Conservation (phyloP, 2,113 vertebrate genomes). For the Camarhynchus parvulus region DNA sequence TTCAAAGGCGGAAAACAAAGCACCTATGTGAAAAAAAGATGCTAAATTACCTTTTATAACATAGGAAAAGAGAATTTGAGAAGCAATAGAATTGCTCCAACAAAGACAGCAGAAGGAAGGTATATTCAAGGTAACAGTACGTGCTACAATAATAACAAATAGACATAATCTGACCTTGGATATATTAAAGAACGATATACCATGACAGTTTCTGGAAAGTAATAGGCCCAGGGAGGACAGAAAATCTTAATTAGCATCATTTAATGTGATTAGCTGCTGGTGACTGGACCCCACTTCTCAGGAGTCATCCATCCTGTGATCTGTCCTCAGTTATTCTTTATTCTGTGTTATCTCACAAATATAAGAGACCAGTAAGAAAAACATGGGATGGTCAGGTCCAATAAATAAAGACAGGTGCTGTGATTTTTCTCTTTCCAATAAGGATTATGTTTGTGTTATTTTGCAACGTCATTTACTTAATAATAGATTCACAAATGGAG, state of each 20-base stretch:
- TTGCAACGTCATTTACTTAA: neutral
- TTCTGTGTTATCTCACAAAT: neutral
- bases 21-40: neutral
- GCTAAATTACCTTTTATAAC: neutral
- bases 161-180: neutral
- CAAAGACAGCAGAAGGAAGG: neutral
- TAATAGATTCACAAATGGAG: neutral
- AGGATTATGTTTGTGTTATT: neutral
- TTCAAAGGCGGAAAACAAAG: neutral
- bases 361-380: neutral
- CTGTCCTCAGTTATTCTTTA: slow-evolving; percentile 24
- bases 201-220: neutral
- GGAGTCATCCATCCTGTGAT: neutral
- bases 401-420: neutral
- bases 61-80: neutral
- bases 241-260: neutral
- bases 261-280: neutral
- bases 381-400: neutral
- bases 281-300: neutral
- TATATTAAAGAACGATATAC: neutral
- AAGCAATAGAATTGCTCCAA: neutral
- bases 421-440: neutral
- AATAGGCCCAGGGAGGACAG: neutral
- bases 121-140: neutral
- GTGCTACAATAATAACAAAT: neutral